Conservation (phyloP, 2,888 invertebrate genomes). For the Ormyrus thymus region DNA sequence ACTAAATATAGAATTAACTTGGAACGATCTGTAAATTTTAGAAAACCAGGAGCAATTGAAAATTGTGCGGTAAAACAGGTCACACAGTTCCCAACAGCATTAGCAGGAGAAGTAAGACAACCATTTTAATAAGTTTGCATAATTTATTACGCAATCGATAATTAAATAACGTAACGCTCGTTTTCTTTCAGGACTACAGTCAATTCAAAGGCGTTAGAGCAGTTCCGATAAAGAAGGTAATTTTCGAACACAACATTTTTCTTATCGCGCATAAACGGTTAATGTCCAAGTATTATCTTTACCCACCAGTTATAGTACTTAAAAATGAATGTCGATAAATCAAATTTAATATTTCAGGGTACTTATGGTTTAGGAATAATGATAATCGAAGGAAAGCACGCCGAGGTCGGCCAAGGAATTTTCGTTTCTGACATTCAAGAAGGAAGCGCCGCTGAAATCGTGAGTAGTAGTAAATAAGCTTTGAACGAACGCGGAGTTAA, state of each 20-base stretch:
- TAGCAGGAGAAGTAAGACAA: conserved; percentile 86
- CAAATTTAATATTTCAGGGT: conserved; percentile 76
- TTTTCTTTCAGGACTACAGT: conserved; percentile 57
- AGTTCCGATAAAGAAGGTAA: conserved; percentile 90
- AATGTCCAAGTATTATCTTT: conserved; percentile 14
- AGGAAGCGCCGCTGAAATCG: conserved; percentile 86
- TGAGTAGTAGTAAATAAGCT: not conserved
- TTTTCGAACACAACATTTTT: conserved; percentile 46
- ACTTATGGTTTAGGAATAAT: conserved; percentile 91
- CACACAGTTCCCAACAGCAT: conserved; percentile 88
- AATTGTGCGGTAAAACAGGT: conserved; percentile 94
- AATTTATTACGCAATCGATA: no score
- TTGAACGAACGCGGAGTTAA: not conserved
- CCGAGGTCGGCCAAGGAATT: conserved; percentile 93
- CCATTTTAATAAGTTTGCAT: not conserved
- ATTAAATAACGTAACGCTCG: not conserved
- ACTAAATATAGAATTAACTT: not conserved
- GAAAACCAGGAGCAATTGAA: conserved; percentile 83
- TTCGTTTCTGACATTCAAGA: conserved; percentile 95
- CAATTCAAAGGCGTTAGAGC: conserved; percentile 86
- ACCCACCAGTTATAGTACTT: not conserved
- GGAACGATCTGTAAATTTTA: conserved; percentile 73
- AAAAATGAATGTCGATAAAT: conserved; percentile 21
- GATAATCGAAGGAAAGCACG: conserved; percentile 96
- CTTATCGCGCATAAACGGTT: not conserved